A percentile compares a stretch with the other conserved stretches of the same genome.
phyloP scores from a whole-genome alignment of 2,888 invertebrate species.

The Pandemis heparana region DNA sequence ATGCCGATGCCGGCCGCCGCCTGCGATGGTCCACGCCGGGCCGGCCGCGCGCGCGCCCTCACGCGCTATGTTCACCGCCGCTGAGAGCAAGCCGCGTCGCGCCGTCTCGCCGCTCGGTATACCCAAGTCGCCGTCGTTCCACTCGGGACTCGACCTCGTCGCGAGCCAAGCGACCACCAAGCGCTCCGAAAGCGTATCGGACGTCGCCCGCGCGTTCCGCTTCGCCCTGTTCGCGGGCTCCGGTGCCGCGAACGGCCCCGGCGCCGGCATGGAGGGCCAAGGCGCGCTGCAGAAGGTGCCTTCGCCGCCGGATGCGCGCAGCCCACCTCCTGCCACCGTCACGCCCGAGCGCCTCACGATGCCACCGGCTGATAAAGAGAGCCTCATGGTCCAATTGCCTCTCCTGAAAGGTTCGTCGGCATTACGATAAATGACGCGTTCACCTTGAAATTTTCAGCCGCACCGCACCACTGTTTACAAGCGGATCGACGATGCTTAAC shows the following conservation, averaged over 20 bases:
- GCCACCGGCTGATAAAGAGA: conserved; percentile 73
- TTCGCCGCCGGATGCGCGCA: conserved; percentile 78
- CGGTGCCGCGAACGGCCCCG: conserved; percentile 55
- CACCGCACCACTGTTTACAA: conserved; percentile 57
- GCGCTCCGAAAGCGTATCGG: conserved; percentile 78
- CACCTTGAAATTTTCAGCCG: conserved; percentile 22
- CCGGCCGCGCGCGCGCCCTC: conserved; percentile 84
- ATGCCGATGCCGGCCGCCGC: conserved; percentile 85
- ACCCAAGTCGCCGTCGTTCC: conserved; percentile 95
- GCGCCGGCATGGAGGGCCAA: conserved; percentile 74
- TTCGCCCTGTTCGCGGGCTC: conserved; percentile 70
- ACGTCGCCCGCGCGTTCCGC: conserved; percentile 82
- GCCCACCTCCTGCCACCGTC: conserved; percentile 67
- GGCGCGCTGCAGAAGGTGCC: conserved; percentile 73
- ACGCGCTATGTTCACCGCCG: conserved; percentile 84
- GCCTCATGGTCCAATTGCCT: conserved; percentile 81
- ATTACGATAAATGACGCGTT: neutral
- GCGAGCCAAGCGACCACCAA: conserved; percentile 85
- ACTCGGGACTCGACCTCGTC: conserved; percentile 93
- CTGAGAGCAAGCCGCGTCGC: conserved; percentile 82
- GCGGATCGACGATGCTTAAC: conserved; percentile 20
- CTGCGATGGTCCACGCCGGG: conserved; percentile 86
- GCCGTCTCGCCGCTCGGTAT: conserved; percentile 89
- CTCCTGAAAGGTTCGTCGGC: conserved; percentile 81
- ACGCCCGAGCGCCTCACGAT: conserved; percentile 69